phyloP scores from a whole-genome alignment of 1,140 invertebrate species.

The Euwallacea similis region DNA sequence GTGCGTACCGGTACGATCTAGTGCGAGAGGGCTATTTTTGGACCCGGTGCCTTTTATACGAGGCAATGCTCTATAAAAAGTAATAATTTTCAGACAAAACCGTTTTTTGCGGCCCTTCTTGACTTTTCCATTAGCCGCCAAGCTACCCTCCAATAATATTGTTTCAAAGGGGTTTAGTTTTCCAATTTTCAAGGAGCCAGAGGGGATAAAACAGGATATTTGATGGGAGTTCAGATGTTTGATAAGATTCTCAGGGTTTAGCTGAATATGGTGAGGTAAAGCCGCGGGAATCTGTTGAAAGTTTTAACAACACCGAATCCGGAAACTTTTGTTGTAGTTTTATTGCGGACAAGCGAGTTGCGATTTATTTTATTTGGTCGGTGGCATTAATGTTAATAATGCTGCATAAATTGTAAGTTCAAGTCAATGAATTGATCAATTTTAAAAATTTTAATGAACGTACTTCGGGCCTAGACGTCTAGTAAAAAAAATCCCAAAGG shows the following conservation, averaged over 20 bases:
- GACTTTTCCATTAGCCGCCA: not conserved
- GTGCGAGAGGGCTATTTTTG: not conserved
- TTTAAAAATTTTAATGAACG: no score
- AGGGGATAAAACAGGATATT: not conserved
- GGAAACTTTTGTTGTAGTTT: no score
- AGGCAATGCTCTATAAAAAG: not conserved
- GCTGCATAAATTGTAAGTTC: no score
- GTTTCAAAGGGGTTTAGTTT: not conserved
- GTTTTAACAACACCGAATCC: no score
- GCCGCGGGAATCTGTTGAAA: no score
- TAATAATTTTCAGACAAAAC: not conserved
- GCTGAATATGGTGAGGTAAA: no score
- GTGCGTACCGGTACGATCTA: not conserved
- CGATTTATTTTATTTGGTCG: no score
- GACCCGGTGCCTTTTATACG: not conserved
- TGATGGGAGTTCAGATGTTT: not conserved
- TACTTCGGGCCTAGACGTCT: no score
- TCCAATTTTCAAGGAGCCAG: constrained; percentile 2
- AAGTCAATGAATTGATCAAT: no score
- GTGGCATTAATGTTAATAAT: no score
- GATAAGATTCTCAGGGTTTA: not conserved
- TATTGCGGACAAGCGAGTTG: no score
- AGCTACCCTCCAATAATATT: not conserved
- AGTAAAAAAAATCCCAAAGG: no score
- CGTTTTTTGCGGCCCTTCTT: not conserved